A percentile compares a stretch with the other conserved stretches of the same genome.
Evolutionary conservation across 2,797 vertebrate species (phyloP).

Genomic region (Liparis tanakae): DNA sequence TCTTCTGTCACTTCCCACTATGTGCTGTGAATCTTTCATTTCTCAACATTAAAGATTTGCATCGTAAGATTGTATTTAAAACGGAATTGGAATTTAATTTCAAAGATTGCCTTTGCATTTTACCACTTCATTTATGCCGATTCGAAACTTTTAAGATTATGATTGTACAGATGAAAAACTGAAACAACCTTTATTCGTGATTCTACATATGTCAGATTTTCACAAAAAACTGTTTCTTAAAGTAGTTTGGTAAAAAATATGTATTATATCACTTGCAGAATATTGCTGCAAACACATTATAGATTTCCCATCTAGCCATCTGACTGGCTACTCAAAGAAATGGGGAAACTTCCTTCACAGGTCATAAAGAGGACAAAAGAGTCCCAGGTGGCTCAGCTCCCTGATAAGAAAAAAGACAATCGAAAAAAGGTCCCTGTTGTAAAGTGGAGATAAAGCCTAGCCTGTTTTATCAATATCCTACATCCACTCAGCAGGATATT

Average conservation of each 20-base stretch:
- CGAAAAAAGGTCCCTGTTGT: constrained; percentile 10
- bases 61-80: too few relatives aligned
- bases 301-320: not conserved
- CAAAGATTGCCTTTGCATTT: not conserved
- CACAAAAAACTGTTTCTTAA: not conserved
- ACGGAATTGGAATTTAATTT: not conserved
- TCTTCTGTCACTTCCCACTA: too few relatives aligned
- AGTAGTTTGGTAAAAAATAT: not conserved
- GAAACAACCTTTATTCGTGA: not conserved
- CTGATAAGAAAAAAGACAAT: not conserved
- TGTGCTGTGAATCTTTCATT: too few relatives aligned
- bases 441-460: constrained; percentile 11
- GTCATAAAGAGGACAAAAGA: constrained; percentile 3
- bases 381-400: not conserved
- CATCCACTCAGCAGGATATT: constrained; percentile 11
- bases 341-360: not conserved
- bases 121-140: not conserved
- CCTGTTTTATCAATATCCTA: constrained; percentile 28
- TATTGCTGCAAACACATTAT: constrained; percentile 1
- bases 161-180: not conserved
- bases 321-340: not conserved
- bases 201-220: not conserved
- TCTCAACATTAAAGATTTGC: too few relatives aligned
- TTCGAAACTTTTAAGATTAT: not conserved
- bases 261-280: not conserved